phyloP scores from a whole-genome alignment of 2,888 invertebrate genomes.

The Galerucella pusilla region DNA sequence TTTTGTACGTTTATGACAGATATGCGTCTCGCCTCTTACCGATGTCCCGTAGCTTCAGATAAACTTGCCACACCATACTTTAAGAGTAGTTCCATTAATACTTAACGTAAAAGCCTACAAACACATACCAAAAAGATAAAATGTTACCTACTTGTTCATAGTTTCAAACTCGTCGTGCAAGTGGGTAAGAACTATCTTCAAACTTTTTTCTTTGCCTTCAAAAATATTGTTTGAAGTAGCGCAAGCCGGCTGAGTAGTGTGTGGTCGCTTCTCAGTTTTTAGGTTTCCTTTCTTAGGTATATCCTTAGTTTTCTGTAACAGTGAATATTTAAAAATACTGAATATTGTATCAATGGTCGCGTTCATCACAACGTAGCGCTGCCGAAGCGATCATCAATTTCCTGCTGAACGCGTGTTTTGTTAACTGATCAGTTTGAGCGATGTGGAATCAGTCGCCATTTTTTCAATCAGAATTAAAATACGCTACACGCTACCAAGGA shows the following conservation, averaged over 20 bases:
- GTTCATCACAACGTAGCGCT: too few species aligned
- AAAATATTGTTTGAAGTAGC: constrained; percentile 34
- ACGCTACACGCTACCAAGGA: too few species aligned
- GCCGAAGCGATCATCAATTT: too few species aligned
- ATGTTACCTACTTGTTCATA: constrained; percentile 57
- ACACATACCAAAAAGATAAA: background rate
- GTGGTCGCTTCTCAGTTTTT: constrained; percentile 19
- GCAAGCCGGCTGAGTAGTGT: constrained; percentile 7
- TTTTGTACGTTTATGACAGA: too few species aligned
- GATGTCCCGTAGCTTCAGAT: too few species aligned
- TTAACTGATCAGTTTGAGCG: too few species aligned
- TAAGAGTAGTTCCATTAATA: background rate
- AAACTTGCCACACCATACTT: too few species aligned
- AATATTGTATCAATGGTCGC: too few species aligned
- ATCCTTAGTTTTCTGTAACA: constrained; percentile 8
- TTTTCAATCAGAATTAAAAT: too few species aligned
- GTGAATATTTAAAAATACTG: background rate
- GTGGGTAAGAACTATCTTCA: constrained; percentile 61
- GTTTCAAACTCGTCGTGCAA: constrained; percentile 62
- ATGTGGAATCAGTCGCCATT: too few species aligned
- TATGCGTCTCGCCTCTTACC: too few species aligned
- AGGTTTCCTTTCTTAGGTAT: background rate
- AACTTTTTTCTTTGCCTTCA: constrained; percentile 56
- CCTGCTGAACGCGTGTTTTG: too few species aligned
- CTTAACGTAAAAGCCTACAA: background rate